Evolutionary conservation across 2,888 invertebrate genomes (phyloP).

Genomic region (Philhelius pedissequus): DNA sequence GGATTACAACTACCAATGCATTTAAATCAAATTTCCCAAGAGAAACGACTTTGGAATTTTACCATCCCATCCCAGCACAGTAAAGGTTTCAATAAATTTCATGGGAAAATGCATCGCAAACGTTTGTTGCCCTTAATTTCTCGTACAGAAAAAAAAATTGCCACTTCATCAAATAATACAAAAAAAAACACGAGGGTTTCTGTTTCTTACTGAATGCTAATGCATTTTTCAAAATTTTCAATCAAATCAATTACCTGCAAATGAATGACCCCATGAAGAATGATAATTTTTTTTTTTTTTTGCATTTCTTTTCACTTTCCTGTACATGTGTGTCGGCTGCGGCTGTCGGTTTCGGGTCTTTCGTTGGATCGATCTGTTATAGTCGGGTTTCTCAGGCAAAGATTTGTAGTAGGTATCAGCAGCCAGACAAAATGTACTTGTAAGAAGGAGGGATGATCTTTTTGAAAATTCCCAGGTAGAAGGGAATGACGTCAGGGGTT

Average conservation of each 20-base stretch:
- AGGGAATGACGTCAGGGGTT: conserved; percentile 59
- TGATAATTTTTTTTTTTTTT: conserved; percentile 52
- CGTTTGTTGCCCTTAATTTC: conserved; percentile 36
- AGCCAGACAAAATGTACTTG: conserved; percentile 19
- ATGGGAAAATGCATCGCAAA: conserved; percentile 61
- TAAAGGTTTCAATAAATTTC: conserved; percentile 28
- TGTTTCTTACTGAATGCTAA: conserved; percentile 42
- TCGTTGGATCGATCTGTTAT: conserved; percentile 16
- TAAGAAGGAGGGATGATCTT: conserved; percentile 50
- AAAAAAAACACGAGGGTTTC: conserved; percentile 5
- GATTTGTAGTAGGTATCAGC: conserved; percentile 3
- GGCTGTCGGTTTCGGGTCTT: neutral
- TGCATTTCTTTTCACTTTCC: conserved; percentile 65
- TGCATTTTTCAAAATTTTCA: conserved; percentile 57
- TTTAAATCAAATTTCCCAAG: conserved; percentile 38
- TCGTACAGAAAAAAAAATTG: conserved; percentile 39
- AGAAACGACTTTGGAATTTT: neutral
- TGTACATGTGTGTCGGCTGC: conserved; percentile 28
- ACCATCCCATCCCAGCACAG: conserved; percentile 9
- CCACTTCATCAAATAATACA: conserved; percentile 52
- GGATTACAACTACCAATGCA: conserved; percentile 30
- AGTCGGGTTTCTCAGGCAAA: conserved; percentile 45
- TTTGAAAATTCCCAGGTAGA: conserved; percentile 58
- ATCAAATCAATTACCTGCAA: conserved; percentile 67
- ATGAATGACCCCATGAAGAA: conserved; percentile 63